Percentiles rank a stretch among this genome's conserved stretches.
Evolutionary conservation across 2,113 vertebrate species (phyloP).

Genomic region (Trochalopteron elliotii): DNA sequence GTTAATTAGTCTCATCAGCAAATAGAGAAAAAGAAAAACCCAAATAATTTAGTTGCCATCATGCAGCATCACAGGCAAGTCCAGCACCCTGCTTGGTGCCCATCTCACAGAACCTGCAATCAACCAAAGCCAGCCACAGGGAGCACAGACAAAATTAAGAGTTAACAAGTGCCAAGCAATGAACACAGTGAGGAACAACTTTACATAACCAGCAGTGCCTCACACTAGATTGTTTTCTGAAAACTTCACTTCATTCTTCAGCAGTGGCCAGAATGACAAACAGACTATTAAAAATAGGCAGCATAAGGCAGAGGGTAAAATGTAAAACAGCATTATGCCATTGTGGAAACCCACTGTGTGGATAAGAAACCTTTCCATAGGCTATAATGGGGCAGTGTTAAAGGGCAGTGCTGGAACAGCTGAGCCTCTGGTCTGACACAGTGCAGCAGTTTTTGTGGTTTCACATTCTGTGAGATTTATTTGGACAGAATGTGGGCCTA

Average conservation of each 20-base stretch:
- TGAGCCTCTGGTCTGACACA: neutral
- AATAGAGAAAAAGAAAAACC: neutral
- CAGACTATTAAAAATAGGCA: neutral
- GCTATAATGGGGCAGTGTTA: neutral
- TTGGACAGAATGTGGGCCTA: neutral
- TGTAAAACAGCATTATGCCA: neutral
- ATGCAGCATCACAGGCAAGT: neutral
- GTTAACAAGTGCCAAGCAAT: neutral
- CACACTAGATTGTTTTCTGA: neutral
- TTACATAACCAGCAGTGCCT: neutral
- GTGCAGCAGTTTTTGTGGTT: neutral
- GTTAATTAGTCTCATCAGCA: neutral
- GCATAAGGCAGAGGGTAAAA: neutral
- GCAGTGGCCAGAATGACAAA: slow-evolving; percentile 9
- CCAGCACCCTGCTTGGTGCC: neutral
- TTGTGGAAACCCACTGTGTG: neutral
- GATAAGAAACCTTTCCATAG: neutral
- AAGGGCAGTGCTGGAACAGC: neutral
- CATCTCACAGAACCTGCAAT: neutral
- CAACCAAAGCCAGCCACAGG: neutral
- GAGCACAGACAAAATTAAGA: neutral
- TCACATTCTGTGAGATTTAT: neutral
- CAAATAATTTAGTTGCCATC: neutral
- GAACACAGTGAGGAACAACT: neutral
- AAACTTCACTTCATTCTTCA: neutral